Base-by-base conservation (phyloP, 2,113 vertebrate species). In the Nothoprocta perdicaria region DNA sequence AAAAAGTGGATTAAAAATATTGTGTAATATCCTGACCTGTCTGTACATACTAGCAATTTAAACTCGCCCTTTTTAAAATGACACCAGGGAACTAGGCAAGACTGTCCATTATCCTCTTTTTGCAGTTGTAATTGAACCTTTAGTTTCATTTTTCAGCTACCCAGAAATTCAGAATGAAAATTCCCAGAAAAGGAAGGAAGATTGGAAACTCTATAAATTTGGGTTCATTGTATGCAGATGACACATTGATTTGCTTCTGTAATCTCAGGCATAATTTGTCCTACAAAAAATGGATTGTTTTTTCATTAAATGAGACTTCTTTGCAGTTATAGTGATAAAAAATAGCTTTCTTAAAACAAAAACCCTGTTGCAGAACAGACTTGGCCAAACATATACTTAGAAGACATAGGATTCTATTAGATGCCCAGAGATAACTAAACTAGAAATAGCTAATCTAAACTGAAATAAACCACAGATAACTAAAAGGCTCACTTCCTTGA, bases 1-100 rank as follows among this genome's bases (percentile, higher is more conserved):
- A 96, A 96, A 94, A 96, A 95, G 74, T 91, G 95, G 96, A 96
- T 96, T 96, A 94, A 96, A 95, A 96, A 86, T 94, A 92, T 38
- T 71, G 65, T 94, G 89, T 76, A 94, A 96, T 96, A 96, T 95
- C 89, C 84, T 86, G 82, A 48, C 91, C 73, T 58, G 43, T 91
- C 77, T 94, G 95, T 89, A 89, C 79, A 89, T 80, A 94, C 81
- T 69, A 93, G 91, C 57, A 94, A 93, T 96, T 96, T 92, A 93
- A 96, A 95, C 91, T 96, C 89, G 89, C 91, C 95, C 95, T 96
- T 96, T 96, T 84, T 92, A 88, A 96, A 96, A 96, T 91, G 57
- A 95, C 96, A 92, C 87, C 23, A 68, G 96, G 92, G 94, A 96
- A 41, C 57, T 33, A 89, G 91, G 57, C 33, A 4, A 78, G 62